Conservation (phyloP, 1,140 invertebrate species). For the Coenobita brevimanus region DNA sequence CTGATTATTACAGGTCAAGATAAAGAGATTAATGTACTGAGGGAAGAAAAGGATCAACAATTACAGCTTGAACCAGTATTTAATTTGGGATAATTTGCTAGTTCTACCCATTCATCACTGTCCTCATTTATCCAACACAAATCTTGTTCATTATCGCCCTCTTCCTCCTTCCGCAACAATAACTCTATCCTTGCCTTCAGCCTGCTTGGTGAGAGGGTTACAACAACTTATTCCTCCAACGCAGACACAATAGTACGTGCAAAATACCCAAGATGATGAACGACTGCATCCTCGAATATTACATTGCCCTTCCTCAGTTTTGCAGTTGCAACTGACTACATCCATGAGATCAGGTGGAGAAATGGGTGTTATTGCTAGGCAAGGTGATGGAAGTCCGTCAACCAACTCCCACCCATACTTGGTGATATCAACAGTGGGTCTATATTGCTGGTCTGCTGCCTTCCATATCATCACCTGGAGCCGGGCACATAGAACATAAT, state of each 20-base stretch:
- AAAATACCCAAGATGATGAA: background rate
- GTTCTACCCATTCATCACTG: background rate
- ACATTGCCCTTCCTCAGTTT: background rate
- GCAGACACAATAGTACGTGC: constrained; percentile 5
- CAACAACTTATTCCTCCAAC: constrained; percentile 1
- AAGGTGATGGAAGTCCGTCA: constrained; percentile 3
- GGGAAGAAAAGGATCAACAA: too few relatives aligned
- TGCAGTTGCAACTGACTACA: background rate
- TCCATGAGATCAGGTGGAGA: background rate
- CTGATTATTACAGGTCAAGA: too few relatives aligned
- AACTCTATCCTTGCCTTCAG: constrained; percentile 17
- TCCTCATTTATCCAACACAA: background rate
- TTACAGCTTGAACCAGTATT: too few relatives aligned
- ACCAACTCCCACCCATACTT: constrained; percentile 5
- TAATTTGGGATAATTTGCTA: too few relatives aligned
- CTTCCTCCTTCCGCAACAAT: constrained; percentile 2
- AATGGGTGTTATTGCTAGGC: background rate
- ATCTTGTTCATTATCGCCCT: background rate
- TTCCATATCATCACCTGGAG: constrained; percentile 1
- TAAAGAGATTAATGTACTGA: too few relatives aligned
- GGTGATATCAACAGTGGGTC: background rate
- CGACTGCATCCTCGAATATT: constrained; percentile 4
- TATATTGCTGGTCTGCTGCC: background rate
- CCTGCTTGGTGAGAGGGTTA: constrained; percentile 20
- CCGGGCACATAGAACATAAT: background rate